Conservation (phyloP, 1,140 invertebrate species). For the Melipona quadrifasciata region DNA sequence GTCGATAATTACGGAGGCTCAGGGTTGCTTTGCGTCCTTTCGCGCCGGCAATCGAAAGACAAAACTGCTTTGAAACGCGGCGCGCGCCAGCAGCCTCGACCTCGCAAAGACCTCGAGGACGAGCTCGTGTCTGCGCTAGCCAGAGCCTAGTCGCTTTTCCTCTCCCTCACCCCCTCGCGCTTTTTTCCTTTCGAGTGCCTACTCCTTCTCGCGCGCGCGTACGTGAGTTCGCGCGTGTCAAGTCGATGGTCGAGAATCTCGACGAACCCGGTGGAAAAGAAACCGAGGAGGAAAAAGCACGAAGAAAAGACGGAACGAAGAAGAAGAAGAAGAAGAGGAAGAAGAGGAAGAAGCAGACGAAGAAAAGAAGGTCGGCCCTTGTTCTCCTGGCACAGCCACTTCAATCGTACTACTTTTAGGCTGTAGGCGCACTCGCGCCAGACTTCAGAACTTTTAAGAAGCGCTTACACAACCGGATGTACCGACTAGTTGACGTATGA, state of each 20-base stretch:
- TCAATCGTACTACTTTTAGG: constrained; percentile 33
- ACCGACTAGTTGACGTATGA: constrained; percentile 30
- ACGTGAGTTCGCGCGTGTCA: constrained; percentile 52
- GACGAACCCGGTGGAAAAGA: background rate
- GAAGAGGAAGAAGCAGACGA: no score
- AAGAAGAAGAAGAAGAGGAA: background rate
- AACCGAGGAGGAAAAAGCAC: background rate
- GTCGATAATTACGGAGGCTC: constrained; percentile 32
- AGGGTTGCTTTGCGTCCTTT: constrained; percentile 3
- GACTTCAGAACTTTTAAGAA: constrained; percentile 57
- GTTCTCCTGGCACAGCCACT: constrained; percentile 22
- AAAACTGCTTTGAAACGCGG: constrained; percentile 23
- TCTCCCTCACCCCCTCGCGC: no score
- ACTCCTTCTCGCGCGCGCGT: constrained; percentile 23
- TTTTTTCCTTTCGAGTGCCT: constrained; percentile 25
- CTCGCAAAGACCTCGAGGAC: background rate
- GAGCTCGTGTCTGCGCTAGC: background rate
- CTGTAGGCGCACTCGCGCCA: constrained; percentile 49
- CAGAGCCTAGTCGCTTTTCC: background rate
- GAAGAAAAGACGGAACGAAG: constrained; percentile 10
- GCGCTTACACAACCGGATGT: constrained; percentile 48
- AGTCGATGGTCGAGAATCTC: constrained; percentile 20
- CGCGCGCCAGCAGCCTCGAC: background rate
- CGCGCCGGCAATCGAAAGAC: constrained; percentile 26
- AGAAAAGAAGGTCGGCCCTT: constrained; percentile 13